Evolutionary conservation across 2,888 invertebrate genomes (phyloP).

Genomic region (Pristionchus mayeri): DNA sequence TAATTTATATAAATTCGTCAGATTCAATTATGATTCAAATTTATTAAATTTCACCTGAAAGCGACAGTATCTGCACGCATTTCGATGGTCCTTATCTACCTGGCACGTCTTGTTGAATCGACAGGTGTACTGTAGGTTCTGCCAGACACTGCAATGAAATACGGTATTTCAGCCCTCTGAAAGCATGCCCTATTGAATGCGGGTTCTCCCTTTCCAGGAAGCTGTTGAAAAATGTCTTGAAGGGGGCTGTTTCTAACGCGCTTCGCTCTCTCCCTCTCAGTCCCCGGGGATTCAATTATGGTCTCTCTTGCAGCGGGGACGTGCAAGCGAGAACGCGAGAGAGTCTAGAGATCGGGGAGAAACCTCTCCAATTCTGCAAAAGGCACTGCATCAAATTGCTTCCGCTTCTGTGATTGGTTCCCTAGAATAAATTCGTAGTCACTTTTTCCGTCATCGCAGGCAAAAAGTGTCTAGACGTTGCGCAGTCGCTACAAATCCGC

Average conservation of each 20-base stretch:
- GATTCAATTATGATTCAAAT: too few relatives aligned
- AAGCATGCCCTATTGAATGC: not conserved
- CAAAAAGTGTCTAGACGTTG: not conserved
- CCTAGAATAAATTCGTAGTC: not conserved
- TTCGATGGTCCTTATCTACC: conserved; percentile 76
- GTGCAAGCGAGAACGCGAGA: not conserved
- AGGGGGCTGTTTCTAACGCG: not conserved
- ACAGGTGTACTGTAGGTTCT: conserved; percentile 76
- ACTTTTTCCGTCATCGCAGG: not conserved
- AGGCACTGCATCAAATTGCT: not conserved
- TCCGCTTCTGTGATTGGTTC: not conserved
- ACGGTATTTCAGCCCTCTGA: not conserved
- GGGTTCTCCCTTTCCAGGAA: not conserved
- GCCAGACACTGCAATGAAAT: conserved; percentile 71
- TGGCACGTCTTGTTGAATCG: conserved; percentile 76
- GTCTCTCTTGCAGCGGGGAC: conserved; percentile 4
- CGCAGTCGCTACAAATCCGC: not conserved
- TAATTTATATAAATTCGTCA: too few relatives aligned
- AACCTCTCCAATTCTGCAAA: not conserved
- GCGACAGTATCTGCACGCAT: conserved; percentile 75
- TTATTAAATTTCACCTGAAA: too few relatives aligned
- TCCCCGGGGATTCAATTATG: conserved; percentile 44
- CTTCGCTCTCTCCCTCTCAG: not conserved
- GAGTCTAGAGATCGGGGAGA: conserved; percentile 37
- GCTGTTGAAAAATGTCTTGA: conserved; percentile 24